Base-by-base conservation (phyloP, 1,140 invertebrate genomes). In the Nixonia krombeini region DNA sequence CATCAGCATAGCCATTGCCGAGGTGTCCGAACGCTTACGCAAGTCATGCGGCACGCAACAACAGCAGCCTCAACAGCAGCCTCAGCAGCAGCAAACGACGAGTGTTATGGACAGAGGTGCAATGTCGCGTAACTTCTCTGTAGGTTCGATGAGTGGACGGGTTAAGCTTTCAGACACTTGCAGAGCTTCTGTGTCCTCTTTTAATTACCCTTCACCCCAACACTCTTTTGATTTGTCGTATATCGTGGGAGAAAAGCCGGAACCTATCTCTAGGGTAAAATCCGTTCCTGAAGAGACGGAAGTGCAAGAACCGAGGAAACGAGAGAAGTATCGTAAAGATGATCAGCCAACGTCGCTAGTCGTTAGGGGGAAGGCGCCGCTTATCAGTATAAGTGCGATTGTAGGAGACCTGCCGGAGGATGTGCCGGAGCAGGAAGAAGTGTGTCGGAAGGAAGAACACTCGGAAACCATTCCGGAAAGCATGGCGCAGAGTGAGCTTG, bases 311-410 rank as follows among this genome's bases (percentile, higher is more conserved):
- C 81, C 81, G 57, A 69, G 71, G 52, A 78, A 52, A 18, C 52
- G 46, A 4, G 41, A 57, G 10, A 57, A 49, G 31, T 5, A 50
- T 50, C 7, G 37, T 29, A 10, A 40, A n/a, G n/a, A n/a, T n/a
- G n/a, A n/a, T n/a, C n/a, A n/a, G n/a, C n/a, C n/a, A n/a, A n/a
- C n/a, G n/a, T n/a, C n/a, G n/a, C n/a, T n/a, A n/a, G n/a, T 65
- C 1, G 44, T 42, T 25, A 15, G 45, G 13, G 70, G 82, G 5
- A 85, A 85, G 38, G 86, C 90, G 4, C 90, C 90, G n/a, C 85
- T 90, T 23, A 92, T 91, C 65, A 91, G 90, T 79, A 90, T 92
- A 18, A 91, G 89, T 80, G 90, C 90, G 1, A 90, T 89, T 23
- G 87, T 88, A 7, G 90, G 90, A 46, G 89, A 91, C 37, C 72